phyloP scores from a whole-genome alignment of 2,797 vertebrate species.

The Hapalemur alaotrensis region DNA sequence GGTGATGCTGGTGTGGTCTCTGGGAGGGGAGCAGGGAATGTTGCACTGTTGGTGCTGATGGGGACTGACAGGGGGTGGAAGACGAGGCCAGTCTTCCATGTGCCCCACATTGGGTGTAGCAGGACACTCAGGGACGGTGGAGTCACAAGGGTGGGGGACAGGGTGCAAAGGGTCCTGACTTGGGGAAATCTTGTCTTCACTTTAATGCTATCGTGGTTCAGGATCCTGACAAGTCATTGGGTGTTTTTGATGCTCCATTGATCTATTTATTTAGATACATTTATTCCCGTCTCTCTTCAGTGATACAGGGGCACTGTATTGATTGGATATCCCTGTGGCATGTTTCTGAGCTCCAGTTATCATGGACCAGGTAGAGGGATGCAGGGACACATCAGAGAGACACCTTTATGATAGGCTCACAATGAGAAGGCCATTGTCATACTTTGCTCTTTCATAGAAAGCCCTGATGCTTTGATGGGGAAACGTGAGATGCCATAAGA shows the following conservation, averaged over 20 bases:
- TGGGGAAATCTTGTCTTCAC: neutral
- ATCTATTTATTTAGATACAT: neutral
- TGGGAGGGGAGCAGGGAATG: rapidly evolving
- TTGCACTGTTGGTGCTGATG: neutral
- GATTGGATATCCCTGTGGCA: neutral
- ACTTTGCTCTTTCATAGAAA: neutral
- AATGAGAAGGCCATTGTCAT: neutral
- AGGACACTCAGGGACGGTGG: rapidly evolving
- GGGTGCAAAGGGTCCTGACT: neutral
- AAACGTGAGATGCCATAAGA: rapidly evolving
- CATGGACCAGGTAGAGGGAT: neutral
- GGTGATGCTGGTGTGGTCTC: neutral
- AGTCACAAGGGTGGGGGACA: neutral
- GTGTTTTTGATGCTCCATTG: neutral
- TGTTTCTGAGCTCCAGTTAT: neutral
- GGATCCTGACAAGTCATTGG: neutral
- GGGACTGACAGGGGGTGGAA: neutral
- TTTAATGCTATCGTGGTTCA: neutral
- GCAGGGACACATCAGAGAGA: rapidly evolving
- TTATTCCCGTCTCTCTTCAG: neutral
- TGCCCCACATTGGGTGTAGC: neutral
- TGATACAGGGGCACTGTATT: neutral
- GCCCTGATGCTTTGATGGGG: neutral
- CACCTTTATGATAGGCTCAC: neutral
- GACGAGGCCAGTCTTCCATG: rapidly evolving